Evolutionary conservation across 1,140 invertebrate species (phyloP).

Genomic region (Drosophila fuyamai): DNA sequence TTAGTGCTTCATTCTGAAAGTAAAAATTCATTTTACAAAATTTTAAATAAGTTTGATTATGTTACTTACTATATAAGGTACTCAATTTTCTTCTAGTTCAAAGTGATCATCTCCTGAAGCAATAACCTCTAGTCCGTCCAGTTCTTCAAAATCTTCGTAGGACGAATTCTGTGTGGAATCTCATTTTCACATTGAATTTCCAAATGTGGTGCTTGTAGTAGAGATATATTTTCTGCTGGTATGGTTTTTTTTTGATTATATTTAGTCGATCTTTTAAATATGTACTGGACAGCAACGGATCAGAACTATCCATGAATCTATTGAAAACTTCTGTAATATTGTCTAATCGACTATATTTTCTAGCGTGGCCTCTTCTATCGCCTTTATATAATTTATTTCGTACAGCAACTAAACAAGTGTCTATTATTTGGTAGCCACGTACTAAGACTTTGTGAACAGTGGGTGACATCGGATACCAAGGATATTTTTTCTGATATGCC

Average conservation of each 20-base stretch:
- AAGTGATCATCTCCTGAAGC: constrained; percentile 3
- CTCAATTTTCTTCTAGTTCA: constrained; percentile 6
- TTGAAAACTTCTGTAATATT: too few species aligned
- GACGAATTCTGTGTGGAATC: too few species aligned
- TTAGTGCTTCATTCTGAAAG: not conserved
- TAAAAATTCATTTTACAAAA: constrained; percentile 1
- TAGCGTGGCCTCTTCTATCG: too few species aligned
- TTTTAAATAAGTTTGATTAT: constrained; percentile 8
- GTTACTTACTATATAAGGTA: not conserved
- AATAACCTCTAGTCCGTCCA: not conserved
- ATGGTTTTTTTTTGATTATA: not conserved
- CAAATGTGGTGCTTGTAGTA: constrained; percentile 3
- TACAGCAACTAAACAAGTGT: too few species aligned
- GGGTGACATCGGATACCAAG: too few species aligned
- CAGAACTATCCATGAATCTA: too few species aligned
- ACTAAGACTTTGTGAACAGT: too few species aligned
- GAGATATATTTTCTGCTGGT: constrained; percentile 9
- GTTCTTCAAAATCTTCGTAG: constrained; percentile 4
- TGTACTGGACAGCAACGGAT: not conserved
- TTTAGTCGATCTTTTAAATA: constrained; percentile 11
- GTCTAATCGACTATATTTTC: too few species aligned
- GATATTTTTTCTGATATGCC: too few species aligned
- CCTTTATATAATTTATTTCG: too few species aligned
- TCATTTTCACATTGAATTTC: constrained; percentile 15
- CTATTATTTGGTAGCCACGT: too few species aligned